Percentiles rank a stretch among this genome's conserved stretches.
Conservation (phyloP, 2,113 vertebrate species). For the Lepus americanus region DNA sequence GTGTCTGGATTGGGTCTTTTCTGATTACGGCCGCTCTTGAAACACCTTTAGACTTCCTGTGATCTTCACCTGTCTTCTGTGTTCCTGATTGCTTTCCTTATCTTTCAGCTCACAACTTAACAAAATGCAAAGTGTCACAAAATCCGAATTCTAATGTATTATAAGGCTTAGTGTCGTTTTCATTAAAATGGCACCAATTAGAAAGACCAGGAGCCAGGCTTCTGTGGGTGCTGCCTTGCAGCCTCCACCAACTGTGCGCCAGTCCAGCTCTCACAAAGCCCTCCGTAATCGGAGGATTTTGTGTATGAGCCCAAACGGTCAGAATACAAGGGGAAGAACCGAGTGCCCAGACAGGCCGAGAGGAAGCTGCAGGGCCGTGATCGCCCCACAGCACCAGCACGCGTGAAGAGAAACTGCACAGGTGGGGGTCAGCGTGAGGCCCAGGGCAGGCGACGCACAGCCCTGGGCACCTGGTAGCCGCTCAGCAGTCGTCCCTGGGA, state of each 20-base stretch:
- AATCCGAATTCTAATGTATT: neutral
- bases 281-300: neutral
- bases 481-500: neutral
- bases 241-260: neutral
- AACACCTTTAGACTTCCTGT: neutral
- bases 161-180: neutral
- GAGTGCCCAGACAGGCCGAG: neutral
- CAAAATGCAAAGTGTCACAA: conserved; percentile 27
- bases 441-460: no score
- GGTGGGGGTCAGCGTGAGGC: neutral
- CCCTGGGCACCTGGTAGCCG: neutral
- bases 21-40: neutral
- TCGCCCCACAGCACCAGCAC: neutral
- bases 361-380: neutral
- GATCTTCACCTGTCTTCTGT: neutral
- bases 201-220: neutral
- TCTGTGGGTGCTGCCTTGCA: neutral
- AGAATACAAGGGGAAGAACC: neutral
- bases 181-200: neutral
- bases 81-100: neutral
- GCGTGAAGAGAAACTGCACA: neutral
- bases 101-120: neutral
- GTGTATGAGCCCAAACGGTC: neutral
- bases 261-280: neutral
- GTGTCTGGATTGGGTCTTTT: neutral